These are phyloP conservation scores for Lycaena phlaeas DNA, from an alignment of 2,888 invertebrate species.

Conservation along the genomic window DNA sequence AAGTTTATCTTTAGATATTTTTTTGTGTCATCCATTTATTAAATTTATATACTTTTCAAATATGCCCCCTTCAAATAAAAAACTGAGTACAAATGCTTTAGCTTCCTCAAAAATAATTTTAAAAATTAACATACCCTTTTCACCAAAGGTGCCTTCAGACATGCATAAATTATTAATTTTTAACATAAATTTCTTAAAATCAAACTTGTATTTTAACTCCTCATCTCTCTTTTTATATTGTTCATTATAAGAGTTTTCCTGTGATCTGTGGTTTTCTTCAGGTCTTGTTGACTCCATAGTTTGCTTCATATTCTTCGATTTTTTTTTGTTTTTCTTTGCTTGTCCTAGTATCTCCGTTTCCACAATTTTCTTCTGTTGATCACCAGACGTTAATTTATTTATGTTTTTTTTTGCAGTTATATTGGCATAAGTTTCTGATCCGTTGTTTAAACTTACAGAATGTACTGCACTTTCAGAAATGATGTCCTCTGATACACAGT, in stretches of 20 bases:
- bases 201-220: not conserved
- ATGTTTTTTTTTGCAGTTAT: not conserved
- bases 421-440: not conserved
- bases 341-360: not conserved
- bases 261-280: not conserved
- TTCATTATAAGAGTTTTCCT: too few relatives aligned
- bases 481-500: not conserved
- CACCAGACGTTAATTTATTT: not conserved
- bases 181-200: not conserved
- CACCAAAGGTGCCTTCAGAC: not conserved
- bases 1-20: not conserved
- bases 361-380: not conserved
- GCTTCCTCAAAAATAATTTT: not conserved
- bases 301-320: not conserved
- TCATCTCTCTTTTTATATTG: not conserved
- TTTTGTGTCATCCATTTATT: not conserved
- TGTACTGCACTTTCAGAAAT: not conserved
- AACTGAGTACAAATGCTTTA: not conserved
- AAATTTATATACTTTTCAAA: not conserved
- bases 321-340: not conserved
- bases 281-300: not conserved
- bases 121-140: not conserved
- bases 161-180: not conserved
- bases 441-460: not conserved
- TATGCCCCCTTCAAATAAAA: not conserved